Evolutionary conservation across 2,797 vertebrate species (phyloP), one percentile per base, ranked within the genome.

Genomic region (Parotocinclus haroldoi): DNA sequence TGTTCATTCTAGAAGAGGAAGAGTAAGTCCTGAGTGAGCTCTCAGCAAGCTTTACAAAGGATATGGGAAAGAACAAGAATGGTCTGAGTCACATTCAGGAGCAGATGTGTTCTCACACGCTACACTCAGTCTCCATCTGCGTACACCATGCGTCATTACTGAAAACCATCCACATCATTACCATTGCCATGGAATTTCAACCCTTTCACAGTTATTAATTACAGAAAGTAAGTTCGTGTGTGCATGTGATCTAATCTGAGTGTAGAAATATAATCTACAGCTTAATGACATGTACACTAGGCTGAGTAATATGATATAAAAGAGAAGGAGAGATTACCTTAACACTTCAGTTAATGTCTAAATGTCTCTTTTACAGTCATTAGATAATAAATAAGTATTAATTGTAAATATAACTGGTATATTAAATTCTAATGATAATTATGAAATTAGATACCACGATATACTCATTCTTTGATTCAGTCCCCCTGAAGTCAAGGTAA

Each of bases 71-170:
- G 57, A 72, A 57, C 38, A 71, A 9, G 16, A 73, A 52, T 52
- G 48, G 68, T 69, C 58, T 79, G 77, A 79, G 68, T 76, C 77
- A 79, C 63, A 38, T 66, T 65, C 69, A 70, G 67, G 69, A 79
- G 58, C 77, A 79, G 75, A 79, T 79, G 77, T 79, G 77, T 63
- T 64, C 74, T 76, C 72, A 74, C 77, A 79, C 69, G 77, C 69
- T 58, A 76, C 52, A 46, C 65, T 46, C 66, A 57, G 46, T 62
- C 60, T 68, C 57, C 51, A 74, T 58, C 57, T 63, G 62, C 44
- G 14, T 58, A 59, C 17, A 18, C 60, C 46, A 58, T 69, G 76
- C 59, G 58, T 69, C 51, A 55, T 45, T 52, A 36, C 58, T 72
- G 54, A 78, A 63, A 38, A 52, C 67, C 45, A 9, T 48, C 45